A percentile compares a stretch with the other conserved stretches of the same genome.
Conservation (phyloP, 2,888 invertebrate genomes). For the Xestobium rufovillosum region DNA sequence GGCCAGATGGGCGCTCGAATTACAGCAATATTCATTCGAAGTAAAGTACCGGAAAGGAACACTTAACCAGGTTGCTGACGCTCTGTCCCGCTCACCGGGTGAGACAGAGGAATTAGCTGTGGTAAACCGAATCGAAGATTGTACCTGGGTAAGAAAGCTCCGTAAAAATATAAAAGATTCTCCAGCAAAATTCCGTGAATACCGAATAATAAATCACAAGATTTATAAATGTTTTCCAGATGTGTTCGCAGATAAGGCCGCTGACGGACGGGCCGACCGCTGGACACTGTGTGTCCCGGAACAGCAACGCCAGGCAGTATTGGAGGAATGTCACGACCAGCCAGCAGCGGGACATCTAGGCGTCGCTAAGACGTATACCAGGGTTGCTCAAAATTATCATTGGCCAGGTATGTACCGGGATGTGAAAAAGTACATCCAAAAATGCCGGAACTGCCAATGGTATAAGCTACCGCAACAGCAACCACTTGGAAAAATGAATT, state of each 20-base stretch:
- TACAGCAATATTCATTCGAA: conserved; percentile 18
- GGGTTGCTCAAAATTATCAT: background rate
- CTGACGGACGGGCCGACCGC: background rate
- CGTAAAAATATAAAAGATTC: background rate
- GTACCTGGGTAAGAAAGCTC: too few relatives aligned
- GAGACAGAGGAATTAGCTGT: background rate
- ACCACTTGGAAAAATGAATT: background rate
- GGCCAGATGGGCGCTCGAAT: conserved; percentile 16
- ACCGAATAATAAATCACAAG: background rate
- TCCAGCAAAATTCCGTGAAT: background rate
- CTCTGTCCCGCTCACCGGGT: conserved; percentile 9
- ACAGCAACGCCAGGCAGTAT: background rate
- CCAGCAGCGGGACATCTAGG: conserved; percentile 1
- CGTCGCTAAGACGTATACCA: background rate
- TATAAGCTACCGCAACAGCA: background rate
- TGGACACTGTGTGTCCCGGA: conserved; percentile 1
- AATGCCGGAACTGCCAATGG: background rate
- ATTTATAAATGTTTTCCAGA: background rate
- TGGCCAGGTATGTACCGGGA: conserved; percentile 1
- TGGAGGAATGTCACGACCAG: background rate
- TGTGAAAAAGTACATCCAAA: background rate
- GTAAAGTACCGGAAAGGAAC: conserved; percentile 16
- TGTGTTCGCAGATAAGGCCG: background rate
- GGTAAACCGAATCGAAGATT: background rate
- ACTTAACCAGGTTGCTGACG: conserved; percentile 13